These are phyloP conservation scores for Enteromius fasciolatus DNA, from an alignment of 2,797 vertebrate genomes.

Conservation along the genomic window DNA sequence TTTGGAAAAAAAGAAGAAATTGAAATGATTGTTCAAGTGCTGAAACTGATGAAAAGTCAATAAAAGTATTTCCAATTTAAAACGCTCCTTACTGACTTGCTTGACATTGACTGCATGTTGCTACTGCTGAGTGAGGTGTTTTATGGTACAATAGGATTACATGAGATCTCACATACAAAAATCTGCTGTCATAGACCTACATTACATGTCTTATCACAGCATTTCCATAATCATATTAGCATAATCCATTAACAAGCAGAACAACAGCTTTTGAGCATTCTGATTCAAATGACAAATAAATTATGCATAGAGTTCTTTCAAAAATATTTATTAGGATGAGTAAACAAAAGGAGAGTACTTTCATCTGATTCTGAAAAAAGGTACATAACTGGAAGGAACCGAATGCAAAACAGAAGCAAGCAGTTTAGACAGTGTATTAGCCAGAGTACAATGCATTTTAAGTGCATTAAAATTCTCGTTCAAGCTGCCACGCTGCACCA, in stretches of 20 bases:
- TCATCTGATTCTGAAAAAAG: neutral
- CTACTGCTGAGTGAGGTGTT: neutral
- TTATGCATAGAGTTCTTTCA: neutral
- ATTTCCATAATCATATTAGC: slow-evolving; percentile 14
- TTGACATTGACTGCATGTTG: neutral
- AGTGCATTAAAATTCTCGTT: slow-evolving; percentile 17
- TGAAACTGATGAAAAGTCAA: slow-evolving; percentile 66
- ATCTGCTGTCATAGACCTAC: slow-evolving; percentile 22
- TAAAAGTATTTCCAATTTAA: slow-evolving; percentile 68
- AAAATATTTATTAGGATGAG: slow-evolving; percentile 53
- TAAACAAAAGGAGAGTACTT: slow-evolving; percentile 9
- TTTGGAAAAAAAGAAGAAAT: slow-evolving; percentile 69
- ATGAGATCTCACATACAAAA: slow-evolving; percentile 8
- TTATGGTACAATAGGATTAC: slow-evolving; percentile 35
- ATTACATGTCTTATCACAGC: neutral
- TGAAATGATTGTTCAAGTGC: slow-evolving; percentile 66
- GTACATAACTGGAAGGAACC: neutral
- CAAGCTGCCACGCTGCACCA: slow-evolving; percentile 24
- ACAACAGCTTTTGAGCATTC: neutral
- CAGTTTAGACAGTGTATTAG: neutral
- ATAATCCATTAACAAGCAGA: slow-evolving; percentile 15
- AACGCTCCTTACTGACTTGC: slow-evolving; percentile 39
- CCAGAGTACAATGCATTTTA: slow-evolving; percentile 33
- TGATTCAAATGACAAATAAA: neutral
- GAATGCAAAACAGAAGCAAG: slow-evolving; percentile 14